These are phyloP conservation scores for Scleropages formosus DNA, from an alignment of 2,797 vertebrate species.

Conservation along the genomic window DNA sequence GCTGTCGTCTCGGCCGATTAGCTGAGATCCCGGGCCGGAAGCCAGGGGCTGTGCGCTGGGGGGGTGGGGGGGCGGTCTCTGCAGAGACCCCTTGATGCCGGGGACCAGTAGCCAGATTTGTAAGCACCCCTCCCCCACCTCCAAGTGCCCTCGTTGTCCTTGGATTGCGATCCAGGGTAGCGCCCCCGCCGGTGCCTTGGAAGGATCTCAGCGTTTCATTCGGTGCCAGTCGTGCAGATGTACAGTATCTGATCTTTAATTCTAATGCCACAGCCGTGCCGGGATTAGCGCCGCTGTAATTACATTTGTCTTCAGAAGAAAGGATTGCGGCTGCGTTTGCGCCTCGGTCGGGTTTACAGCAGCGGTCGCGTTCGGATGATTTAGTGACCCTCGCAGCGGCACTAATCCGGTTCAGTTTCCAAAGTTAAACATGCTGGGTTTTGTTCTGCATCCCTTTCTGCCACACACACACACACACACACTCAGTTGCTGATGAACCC, in stretches of 20 bases:
- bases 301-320: not conserved
- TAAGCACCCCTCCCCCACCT: not conserved
- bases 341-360: not conserved
- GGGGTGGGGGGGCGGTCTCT: too few species aligned
- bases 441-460: too few species aligned
- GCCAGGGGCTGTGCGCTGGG: too few species aligned
- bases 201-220: conserved; percentile 4
- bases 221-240: not conserved
- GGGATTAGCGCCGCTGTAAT: not conserved
- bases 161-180: not conserved
- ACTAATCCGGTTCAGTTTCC: too few species aligned
- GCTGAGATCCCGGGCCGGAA: not conserved
- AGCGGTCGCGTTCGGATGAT: too few species aligned
- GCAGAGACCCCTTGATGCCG: not conserved
- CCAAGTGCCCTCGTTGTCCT: not conserved
- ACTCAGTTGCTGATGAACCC: not conserved
- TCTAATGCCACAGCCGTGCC: not conserved
- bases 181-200: not conserved
- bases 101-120: not conserved
- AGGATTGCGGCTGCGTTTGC: not conserved
- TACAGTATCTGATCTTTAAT: conserved; percentile 2
- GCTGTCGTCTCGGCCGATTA: not conserved
- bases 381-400: too few species aligned
- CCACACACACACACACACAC: too few species aligned
- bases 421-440: too few species aligned